Evolutionary conservation across 2,888 invertebrate species (phyloP).

Genomic region (Epistrophe eligans): DNA sequence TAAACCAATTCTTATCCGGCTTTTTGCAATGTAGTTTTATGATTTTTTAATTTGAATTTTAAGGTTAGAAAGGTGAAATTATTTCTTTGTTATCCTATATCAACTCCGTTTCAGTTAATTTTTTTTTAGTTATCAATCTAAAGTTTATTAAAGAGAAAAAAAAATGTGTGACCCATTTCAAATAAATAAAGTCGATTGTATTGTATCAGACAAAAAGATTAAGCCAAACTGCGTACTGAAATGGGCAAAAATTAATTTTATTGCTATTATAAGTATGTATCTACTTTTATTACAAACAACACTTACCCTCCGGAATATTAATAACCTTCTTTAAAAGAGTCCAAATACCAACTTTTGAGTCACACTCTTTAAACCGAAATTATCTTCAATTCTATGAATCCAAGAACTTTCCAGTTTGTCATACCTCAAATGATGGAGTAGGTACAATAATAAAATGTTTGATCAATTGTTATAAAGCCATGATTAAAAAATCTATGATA

Average conservation of each 20-base stretch:
- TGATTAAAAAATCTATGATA: constrained; percentile 25
- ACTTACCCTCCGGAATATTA: background rate
- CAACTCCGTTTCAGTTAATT: no score
- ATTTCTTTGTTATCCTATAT: no score
- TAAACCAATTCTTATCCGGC: no score
- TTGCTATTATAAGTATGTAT: background rate
- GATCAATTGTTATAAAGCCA: constrained; percentile 33
- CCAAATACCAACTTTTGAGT: background rate
- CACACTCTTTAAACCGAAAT: background rate
- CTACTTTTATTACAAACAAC: background rate
- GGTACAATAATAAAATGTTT: constrained; percentile 1
- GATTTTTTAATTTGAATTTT: no score
- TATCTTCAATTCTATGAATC: background rate
- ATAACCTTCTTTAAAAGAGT: background rate
- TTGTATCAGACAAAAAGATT: background rate
- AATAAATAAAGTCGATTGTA: background rate
- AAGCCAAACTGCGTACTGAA: background rate
- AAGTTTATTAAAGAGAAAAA: no score
- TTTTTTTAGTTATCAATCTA: no score
- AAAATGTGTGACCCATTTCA: no score
- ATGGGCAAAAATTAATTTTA: background rate
- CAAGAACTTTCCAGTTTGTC: background rate
- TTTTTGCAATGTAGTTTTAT: no score
- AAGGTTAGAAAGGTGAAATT: no score
- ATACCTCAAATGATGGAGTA: constrained; percentile 28